Evolutionary conservation across 1,140 invertebrate genomes (phyloP), one percentile per base, ranked within the genome.

Genomic region (Globodera ellingtonae): DNA sequence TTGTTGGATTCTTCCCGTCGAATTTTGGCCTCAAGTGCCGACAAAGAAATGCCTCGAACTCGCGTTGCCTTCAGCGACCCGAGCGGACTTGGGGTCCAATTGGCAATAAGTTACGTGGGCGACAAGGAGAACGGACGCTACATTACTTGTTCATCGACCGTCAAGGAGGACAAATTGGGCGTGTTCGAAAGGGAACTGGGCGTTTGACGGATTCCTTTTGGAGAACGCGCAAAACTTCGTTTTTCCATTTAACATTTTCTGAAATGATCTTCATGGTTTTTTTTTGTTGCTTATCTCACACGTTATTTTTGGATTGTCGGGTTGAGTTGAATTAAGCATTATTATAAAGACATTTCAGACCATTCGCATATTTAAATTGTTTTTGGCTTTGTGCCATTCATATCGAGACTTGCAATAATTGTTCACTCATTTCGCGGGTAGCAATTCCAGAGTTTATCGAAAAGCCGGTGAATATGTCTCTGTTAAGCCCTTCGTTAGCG

Each of bases 141-240:
- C 62, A 81, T 81, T 35, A 65, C 59, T 73, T 66, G 76, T 24
- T 81, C 72, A 81, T 15, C 46, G 10, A 18, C 48, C 71, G 81
- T 73, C 67, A 87, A 93, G 84, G 96, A 96, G 92, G 95, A 94
- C 46, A 93, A 93, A 86, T 95, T 96, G 90, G 93, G 92, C 21
- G 94, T 96, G 10, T 96, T 95, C 89, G 93, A 93, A 48, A 94
- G 94, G 72, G 90, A 96, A 79, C 94, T 62, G 56, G 13, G 15
- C 95, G 4, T 90, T 95, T 87, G 94, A 95, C 90, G 94, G 95
- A 82, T 94, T 96, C 75, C 94, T 95, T 90, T 92, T 93, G 70
- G 94, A 95, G 90, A 96, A 96, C 89, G 93, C 95, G 91, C 35
- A 35, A 35, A 10, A 50, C 15, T 47, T 56, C 93, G 62, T 46